Conservation (phyloP, 2,113 vertebrate species). For the Alosa alosa region DNA sequence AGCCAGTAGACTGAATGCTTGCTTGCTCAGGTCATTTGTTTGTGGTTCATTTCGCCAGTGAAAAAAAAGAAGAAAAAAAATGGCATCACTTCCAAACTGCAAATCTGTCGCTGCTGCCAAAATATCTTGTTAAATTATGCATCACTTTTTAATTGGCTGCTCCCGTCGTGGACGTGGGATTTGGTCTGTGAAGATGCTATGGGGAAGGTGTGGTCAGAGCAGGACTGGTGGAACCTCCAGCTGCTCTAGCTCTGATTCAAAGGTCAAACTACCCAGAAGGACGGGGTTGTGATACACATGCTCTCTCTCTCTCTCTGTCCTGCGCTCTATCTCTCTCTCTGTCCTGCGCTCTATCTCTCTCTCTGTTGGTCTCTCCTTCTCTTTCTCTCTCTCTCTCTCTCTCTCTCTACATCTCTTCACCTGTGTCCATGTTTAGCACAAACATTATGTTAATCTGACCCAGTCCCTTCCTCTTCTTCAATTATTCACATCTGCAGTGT, state of each 20-base stretch:
- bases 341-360: background rate
- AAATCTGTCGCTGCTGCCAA: slow-evolving; percentile 58
- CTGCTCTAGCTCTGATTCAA: slow-evolving; percentile 53
- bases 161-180: slow-evolving; percentile 48
- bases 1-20: slow-evolving; percentile 30
- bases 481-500: slow-evolving; percentile 11
- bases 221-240: slow-evolving; percentile 32
- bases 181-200: slow-evolving; percentile 53
- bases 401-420: background rate
- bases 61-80: slow-evolving; percentile 41
- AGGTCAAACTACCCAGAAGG: slow-evolving; percentile 51
- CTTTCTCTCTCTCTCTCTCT: background rate
- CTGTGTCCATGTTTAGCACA: slow-evolving; percentile 19
- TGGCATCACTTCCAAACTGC: background rate
- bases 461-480: background rate
- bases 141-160: slow-evolving; percentile 73
- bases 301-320: background rate
- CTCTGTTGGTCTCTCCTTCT: background rate
- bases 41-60: slow-evolving; percentile 32
- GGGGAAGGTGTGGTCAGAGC: slow-evolving; percentile 54
- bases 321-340: background rate
- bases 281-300: slow-evolving; percentile 23
- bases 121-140: slow-evolving; percentile 73
- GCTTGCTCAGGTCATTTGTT: slow-evolving; percentile 26
- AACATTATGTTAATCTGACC: background rate